Base-by-base conservation (phyloP, 2,113 vertebrate species). In the Prolemur simus region DNA sequence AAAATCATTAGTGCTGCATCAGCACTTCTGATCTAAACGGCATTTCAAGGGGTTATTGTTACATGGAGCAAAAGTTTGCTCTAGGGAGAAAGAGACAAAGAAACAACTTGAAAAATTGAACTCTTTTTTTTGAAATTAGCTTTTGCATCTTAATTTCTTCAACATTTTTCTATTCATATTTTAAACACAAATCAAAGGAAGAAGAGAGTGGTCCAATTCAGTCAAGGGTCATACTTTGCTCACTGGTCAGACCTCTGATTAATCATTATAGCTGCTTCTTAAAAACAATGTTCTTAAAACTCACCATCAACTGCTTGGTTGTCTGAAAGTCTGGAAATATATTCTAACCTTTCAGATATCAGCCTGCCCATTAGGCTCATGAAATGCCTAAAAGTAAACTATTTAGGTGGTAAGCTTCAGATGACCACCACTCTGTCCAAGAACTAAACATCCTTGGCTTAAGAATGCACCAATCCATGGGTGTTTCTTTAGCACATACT, bases 41-140 rank as follows among this genome's bases (percentile, higher is more conserved):
- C 87, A 97, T 97, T 96, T 95, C 83, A 95, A 89, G 94, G 80
- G 93, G 95, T 96, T 96, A 93, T 93, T 96, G 86, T 91, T 84
- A 96, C n/a, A 11, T 45, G 81, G 87, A 96, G 94, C 80, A 93
- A 89, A 74, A 91, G 49, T 96, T 95, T 95, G 95, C 96, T 90
- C 69, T 47, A 96, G 89, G 95, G 96, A 95, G 23, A 92, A 78
- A 89, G 27, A 97, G 23, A 96, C 76, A 94, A n/a, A 91, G 96
- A 94, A 96, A 68, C 27, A 95, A 77, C 52, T 87, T 88, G 80
- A 11, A 91, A 95, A 91, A 91, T 69, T 23, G 91, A 88, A 20
- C 23, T 42, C 6, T 63, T 91, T 73, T 68, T 60, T 94, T 84
- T 86, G 56, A 49, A 87, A 89, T 93, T 83, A 95, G 89, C 29